Evolutionary conservation across 2,113 vertebrate genomes (phyloP).

Genomic region (Balaeniceps rex): DNA sequence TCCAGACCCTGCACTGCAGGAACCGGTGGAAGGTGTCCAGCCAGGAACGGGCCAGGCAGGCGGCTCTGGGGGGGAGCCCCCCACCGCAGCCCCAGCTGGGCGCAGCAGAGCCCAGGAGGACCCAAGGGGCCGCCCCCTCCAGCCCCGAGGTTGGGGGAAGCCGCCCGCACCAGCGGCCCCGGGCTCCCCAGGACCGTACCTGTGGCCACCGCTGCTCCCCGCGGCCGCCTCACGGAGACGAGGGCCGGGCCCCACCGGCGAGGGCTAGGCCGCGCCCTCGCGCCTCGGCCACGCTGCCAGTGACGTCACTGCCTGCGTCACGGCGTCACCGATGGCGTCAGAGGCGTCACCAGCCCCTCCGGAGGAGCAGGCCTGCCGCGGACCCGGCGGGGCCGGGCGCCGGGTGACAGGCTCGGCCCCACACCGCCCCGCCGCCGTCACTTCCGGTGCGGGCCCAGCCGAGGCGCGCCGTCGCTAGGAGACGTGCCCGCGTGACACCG

Average conservation of each 20-base stretch:
- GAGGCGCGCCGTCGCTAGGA: not conserved
- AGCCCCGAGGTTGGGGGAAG: not conserved
- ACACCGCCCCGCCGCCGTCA: rapidly evolving
- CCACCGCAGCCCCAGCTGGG: no score
- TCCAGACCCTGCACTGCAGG: not conserved
- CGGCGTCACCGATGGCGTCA: rapidly evolving
- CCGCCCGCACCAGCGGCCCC: not conserved
- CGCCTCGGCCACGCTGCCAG: rapidly evolving
- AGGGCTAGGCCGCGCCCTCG: not conserved
- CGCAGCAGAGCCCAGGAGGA: not conserved
- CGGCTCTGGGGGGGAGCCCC: not conserved
- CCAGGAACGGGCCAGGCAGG: not conserved
- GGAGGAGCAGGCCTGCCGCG: rapidly evolving
- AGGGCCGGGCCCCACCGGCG: not conserved
- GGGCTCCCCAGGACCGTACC: not conserved
- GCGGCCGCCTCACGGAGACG: not conserved
- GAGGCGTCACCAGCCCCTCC: rapidly evolving
- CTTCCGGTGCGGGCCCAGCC: not conserved
- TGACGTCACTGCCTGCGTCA: not conserved
- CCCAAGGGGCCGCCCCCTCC: not conserved
- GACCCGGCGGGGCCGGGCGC: no score
- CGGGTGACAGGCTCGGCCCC: not conserved
- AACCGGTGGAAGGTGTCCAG: not conserved
- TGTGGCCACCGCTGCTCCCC: not conserved
- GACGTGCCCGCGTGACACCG: not conserved